Conservation (phyloP, 2,888 invertebrate species). For the Yponomeuta sedellus region DNA sequence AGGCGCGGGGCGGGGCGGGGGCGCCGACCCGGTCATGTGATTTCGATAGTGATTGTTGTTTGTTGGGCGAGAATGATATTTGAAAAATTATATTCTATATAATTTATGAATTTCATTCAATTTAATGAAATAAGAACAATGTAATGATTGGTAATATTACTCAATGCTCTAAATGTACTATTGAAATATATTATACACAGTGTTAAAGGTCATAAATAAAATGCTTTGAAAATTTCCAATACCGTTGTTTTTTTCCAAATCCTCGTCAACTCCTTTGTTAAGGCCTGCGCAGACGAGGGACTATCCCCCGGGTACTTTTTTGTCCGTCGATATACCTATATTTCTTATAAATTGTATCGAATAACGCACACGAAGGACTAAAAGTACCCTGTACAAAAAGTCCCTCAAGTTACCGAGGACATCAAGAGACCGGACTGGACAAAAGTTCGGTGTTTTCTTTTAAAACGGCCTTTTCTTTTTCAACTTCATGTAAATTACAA, state of each 20-base stretch:
- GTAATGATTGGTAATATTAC: slow-evolving; percentile 77
- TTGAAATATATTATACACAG: slow-evolving; percentile 78
- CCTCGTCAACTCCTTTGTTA: neutral
- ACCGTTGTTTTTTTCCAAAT: slow-evolving; percentile 47
- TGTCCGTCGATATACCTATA: no score
- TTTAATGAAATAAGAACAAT: slow-evolving; percentile 73
- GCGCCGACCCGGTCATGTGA: slow-evolving; percentile 40
- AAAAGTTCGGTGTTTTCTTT: no score
- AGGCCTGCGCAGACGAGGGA: no score
- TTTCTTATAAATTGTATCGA: no score
- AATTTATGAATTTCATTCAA: slow-evolving; percentile 73
- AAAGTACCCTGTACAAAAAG: no score
- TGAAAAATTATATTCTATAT: slow-evolving; percentile 67
- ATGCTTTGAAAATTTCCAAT: slow-evolving; percentile 75
- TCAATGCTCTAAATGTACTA: slow-evolving; percentile 78
- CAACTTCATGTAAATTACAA: no score
- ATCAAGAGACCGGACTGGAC: no score
- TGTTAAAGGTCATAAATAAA: slow-evolving; percentile 77
- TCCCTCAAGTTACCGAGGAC: no score
- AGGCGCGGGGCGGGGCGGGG: slow-evolving; percentile 18
- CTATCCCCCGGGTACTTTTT: no score
- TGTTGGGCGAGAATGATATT: slow-evolving; percentile 70
- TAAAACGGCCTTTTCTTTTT: no score
- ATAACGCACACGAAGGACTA: no score
- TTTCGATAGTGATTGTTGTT: slow-evolving; percentile 70